Evolutionary conservation across 1,140 invertebrate genomes (phyloP).

Genomic region (Zaprionus lachaisei): DNA sequence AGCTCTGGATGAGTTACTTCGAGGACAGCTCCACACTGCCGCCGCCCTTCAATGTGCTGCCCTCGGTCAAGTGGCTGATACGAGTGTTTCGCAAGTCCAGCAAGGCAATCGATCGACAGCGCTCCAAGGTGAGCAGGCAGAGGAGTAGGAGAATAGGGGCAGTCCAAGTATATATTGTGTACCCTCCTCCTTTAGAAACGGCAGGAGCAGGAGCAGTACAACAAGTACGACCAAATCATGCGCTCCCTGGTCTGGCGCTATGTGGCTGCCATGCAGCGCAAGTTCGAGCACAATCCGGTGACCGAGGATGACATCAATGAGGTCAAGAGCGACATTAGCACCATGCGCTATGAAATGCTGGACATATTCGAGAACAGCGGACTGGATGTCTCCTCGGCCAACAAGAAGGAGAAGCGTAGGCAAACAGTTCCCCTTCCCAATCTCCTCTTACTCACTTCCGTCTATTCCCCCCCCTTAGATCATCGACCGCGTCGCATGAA

Average conservation of each 20-base stretch:
- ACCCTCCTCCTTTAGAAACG: slow-evolving; percentile 49
- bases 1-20: slow-evolving; percentile 96
- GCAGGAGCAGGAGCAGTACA: slow-evolving; percentile 87
- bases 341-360: slow-evolving; percentile 92
- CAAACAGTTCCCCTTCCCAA: not conserved
- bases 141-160: not conserved
- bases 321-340: slow-evolving; percentile 94
- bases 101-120: slow-evolving; percentile 74
- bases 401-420: slow-evolving; percentile 89
- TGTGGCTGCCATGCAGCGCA: slow-evolving; percentile 91
- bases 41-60: slow-evolving; percentile 93
- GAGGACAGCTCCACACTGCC: slow-evolving; percentile 94
- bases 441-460: not conserved
- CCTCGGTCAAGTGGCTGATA: slow-evolving; percentile 88
- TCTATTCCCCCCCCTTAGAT: slow-evolving; percentile 80
- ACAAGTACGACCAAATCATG: slow-evolving; percentile 91
- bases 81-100: slow-evolving; percentile 80
- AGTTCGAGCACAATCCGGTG: slow-evolving; percentile 90
- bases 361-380: slow-evolving; percentile 92
- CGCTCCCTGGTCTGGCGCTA: slow-evolving; percentile 93
- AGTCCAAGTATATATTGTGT: not conserved
- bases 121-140: slow-evolving; percentile 80
- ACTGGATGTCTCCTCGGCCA: slow-evolving; percentile 90
- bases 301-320: slow-evolving; percentile 97
- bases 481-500: slow-evolving; percentile 90